A percentile compares a stretch with the other conserved stretches of the same genome.
phyloP scores from a whole-genome alignment of 2,888 invertebrate species.

The Lottia scabra region DNA sequence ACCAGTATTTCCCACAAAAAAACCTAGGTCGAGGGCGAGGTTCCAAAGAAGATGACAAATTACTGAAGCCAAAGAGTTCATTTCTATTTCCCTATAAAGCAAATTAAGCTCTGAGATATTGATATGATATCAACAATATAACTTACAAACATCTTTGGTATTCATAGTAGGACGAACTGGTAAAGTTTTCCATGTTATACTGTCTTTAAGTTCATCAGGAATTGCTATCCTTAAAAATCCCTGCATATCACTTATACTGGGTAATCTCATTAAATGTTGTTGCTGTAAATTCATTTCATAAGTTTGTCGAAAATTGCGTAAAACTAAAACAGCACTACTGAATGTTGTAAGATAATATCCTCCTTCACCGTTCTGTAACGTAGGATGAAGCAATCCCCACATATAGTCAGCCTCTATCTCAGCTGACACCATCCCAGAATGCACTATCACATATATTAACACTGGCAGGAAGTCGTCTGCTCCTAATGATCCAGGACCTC shows the following conservation, averaged over 20 bases:
- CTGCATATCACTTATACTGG: constrained; percentile 67
- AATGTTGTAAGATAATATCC: constrained; percentile 95
- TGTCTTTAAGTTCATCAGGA: constrained; percentile 93
- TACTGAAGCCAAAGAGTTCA: too few species aligned
- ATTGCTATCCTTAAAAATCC: constrained; percentile 90
- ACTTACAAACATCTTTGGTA: constrained; percentile 89
- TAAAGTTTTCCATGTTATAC: constrained; percentile 88
- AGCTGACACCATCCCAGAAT: constrained; percentile 89
- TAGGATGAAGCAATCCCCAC: constrained; percentile 92
- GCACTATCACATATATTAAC: constrained; percentile 90
- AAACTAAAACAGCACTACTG: constrained; percentile 90
- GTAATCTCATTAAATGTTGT: constrained; percentile 48
- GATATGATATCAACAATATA: too few species aligned
- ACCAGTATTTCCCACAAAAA: too few species aligned
- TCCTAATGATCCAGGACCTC: constrained; percentile 48
- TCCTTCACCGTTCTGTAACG: constrained; percentile 90
- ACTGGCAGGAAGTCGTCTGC: constrained; percentile 83
- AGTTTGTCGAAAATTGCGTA: constrained; percentile 76
- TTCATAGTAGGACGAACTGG: constrained; percentile 94
- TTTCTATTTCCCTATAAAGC: too few species aligned
- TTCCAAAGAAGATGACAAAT: too few species aligned
- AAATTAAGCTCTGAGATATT: too few species aligned
- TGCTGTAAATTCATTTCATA: constrained; percentile 48
- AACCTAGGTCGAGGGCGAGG: too few species aligned
- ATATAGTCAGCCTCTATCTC: constrained; percentile 97